These are phyloP conservation scores for Grammomys dolichurus DNA, from an alignment of 2,113 vertebrate species.

Conservation along the genomic window DNA sequence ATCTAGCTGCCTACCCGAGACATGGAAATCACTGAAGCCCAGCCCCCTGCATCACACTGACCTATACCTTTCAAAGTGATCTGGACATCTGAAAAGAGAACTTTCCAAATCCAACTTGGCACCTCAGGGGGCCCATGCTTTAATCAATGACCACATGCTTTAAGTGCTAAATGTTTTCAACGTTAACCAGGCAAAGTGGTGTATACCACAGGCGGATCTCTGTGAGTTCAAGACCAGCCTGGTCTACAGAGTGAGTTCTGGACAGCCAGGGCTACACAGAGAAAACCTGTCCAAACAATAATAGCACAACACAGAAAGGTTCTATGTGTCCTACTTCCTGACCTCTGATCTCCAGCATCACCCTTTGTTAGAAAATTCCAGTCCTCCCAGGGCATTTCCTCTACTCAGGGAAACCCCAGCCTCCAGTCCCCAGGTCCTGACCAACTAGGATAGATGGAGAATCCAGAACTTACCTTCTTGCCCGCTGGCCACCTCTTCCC, in stretches of 20 bases:
- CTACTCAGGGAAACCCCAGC: not conserved
- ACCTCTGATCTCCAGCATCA: not conserved
- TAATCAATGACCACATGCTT: not conserved
- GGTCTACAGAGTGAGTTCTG: not conserved
- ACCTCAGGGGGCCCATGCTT: not conserved
- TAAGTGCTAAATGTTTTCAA: too few species aligned
- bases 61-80: not conserved
- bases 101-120: not conserved
- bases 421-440: not conserved
- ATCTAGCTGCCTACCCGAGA: not conserved
- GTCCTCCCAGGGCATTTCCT: not conserved
- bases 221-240: not conserved
- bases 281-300: not conserved
- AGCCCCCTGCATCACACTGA: not conserved
- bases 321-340: not conserved
- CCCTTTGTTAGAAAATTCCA: not conserved
- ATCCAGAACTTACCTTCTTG: slow-evolving; percentile 73
- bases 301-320: not conserved
- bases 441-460: too few species aligned
- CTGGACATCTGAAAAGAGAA: not conserved
- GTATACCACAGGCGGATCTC: not conserved
- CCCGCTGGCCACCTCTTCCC: slow-evolving; percentile 56
- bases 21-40: not conserved
- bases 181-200: too few species aligned
- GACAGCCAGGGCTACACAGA: not conserved